Evolutionary conservation across 2,888 invertebrate species (phyloP).

Genomic region (Deroplatys truncata): DNA sequence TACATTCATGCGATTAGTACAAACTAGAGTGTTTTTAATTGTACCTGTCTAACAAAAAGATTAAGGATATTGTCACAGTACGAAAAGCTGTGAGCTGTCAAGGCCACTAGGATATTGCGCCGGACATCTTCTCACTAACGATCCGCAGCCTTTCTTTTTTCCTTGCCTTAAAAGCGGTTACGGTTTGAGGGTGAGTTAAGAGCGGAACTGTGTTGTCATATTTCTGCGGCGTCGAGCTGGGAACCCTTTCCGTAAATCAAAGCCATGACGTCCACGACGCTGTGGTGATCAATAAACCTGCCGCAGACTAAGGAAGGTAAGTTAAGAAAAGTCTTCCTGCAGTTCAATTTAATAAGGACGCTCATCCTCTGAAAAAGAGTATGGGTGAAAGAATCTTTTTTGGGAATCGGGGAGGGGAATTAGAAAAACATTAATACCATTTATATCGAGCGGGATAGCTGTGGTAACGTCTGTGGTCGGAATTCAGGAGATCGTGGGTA

Average conservation of each 20-base stretch:
- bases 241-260: conserved; percentile 4
- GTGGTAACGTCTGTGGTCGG: no score
- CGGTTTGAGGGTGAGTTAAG: background rate
- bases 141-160: background rate
- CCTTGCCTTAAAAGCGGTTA: background rate
- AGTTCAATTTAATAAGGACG: background rate
- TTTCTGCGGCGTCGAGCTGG: background rate
- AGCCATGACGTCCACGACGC: background rate
- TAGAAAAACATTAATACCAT: no score
- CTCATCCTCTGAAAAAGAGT: no score
- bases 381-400: no score
- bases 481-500: no score
- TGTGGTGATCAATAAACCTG: background rate
- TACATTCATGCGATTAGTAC: no score
- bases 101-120: no score
- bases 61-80: background rate
- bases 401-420: no score
- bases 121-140: background rate
- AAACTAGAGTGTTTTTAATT: no score
- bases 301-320: background rate
- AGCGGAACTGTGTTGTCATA: conserved; percentile 4
- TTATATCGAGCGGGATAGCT: no score
- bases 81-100: no score
- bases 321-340: background rate
- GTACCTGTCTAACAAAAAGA: no score